Conservation (phyloP, 2,113 vertebrate species). For the Bubo scandiacus region DNA sequence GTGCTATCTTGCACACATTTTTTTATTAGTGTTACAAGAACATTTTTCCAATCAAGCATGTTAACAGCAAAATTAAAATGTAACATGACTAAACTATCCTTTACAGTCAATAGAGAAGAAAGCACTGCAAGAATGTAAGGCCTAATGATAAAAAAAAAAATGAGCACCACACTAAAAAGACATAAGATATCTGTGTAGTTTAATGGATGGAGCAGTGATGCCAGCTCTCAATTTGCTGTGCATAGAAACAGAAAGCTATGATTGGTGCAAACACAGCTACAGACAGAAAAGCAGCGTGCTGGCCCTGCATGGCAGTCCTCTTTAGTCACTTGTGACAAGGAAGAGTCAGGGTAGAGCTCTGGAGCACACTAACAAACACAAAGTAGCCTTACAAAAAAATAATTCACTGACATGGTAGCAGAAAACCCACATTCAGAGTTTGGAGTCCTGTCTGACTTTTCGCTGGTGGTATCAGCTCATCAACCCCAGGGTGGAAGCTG, state of each 20-base stretch:
- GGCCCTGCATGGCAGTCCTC: background rate
- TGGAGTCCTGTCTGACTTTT: background rate
- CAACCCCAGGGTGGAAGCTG: accelerated
- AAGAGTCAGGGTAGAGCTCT: background rate
- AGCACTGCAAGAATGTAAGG: background rate
- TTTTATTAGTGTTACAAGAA: background rate
- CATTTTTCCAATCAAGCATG: background rate
- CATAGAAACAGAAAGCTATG: background rate
- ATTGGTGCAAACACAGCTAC: background rate
- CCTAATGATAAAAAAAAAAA: background rate
- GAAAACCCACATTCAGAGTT: background rate
- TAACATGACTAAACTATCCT: background rate
- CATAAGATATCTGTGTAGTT: background rate
- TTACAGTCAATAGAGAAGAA: background rate
- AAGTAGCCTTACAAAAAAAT: background rate
- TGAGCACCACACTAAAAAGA: background rate
- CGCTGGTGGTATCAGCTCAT: background rate
- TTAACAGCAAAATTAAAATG: conserved; percentile 1
- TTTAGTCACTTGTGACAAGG: background rate
- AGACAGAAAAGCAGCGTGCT: background rate
- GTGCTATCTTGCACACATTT: background rate
- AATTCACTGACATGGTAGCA: accelerated
- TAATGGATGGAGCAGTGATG: background rate
- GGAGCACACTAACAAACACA: background rate
- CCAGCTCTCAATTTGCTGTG: background rate